Evolutionary conservation across 2,888 invertebrate species (phyloP).

Genomic region (Drosophila quinaria): DNA sequence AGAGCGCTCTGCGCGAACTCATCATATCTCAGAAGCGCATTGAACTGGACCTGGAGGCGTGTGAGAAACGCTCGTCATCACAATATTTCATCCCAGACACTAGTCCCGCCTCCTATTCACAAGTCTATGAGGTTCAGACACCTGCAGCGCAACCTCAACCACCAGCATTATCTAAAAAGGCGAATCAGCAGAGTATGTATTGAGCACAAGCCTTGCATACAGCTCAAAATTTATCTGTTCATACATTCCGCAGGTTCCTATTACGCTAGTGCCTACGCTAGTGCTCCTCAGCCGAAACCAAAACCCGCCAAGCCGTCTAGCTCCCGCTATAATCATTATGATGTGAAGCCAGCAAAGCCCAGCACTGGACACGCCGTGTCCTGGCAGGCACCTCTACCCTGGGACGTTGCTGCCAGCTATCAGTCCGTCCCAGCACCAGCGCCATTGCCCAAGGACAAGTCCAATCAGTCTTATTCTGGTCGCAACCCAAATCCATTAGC

Average conservation of each 20-base stretch:
- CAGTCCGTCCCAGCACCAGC: slow-evolving; percentile 3
- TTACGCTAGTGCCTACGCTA: slow-evolving; percentile 36
- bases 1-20: slow-evolving; percentile 58
- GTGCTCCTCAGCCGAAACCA: slow-evolving; percentile 26
- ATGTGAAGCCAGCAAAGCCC: neutral
- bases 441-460: neutral
- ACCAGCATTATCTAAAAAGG: slow-evolving; percentile 11
- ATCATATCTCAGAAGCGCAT: slow-evolving; percentile 70
- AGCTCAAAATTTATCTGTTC: neutral
- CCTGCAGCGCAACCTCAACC: neutral
- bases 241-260: slow-evolving; percentile 20
- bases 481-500: slow-evolving; percentile 7
- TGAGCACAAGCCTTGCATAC: neutral
- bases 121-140: slow-evolving; percentile 5
- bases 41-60: slow-evolving; percentile 62
- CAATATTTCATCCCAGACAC: slow-evolving; percentile 1
- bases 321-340: slow-evolving; percentile 13
- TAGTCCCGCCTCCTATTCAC: neutral
- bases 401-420: slow-evolving; percentile 46
- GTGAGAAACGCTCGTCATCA: slow-evolving; percentile 21
- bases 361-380: slow-evolving; percentile 31
- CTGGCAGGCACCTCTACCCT: slow-evolving; percentile 52
- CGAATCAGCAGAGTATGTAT: slow-evolving; percentile 40
- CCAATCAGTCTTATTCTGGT: neutral
- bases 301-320: neutral